Conservation (phyloP, 2,797 vertebrate genomes). For the Paedocypris micromegethes region DNA sequence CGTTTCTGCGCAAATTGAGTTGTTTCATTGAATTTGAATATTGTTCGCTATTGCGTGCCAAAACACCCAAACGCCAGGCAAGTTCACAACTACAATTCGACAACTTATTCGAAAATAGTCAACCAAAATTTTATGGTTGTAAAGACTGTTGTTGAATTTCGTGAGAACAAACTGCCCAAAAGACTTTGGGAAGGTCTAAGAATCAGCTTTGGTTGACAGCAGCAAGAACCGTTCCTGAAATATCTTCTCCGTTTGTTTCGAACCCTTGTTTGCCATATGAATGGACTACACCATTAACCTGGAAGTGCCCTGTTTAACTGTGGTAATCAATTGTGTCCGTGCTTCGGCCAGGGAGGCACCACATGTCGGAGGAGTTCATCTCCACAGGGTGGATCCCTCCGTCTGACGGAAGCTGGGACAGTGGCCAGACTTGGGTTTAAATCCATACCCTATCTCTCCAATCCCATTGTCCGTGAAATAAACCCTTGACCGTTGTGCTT, state of each 20-base stretch:
- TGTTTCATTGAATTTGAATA: too few species aligned
- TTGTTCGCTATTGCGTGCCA: too few species aligned
- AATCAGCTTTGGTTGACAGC: background rate
- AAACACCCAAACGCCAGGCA: too few species aligned
- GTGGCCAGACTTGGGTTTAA: constrained; percentile 54
- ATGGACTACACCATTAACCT: constrained; percentile 52
- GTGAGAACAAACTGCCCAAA: too few species aligned
- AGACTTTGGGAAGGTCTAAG: too few species aligned
- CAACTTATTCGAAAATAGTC: too few species aligned
- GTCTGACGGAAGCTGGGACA: constrained; percentile 58
- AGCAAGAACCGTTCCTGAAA: constrained; percentile 8
- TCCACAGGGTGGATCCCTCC: constrained; percentile 59
- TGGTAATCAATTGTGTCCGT: constrained; percentile 54
- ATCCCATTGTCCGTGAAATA: constrained; percentile 47
- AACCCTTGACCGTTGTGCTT: constrained; percentile 33
- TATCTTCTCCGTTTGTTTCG: constrained; percentile 12
- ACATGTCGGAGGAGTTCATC: constrained; percentile 61
- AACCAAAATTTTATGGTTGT: too few species aligned
- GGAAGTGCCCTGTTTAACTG: constrained; percentile 60
- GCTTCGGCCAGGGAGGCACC: constrained; percentile 56
- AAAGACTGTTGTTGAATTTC: too few species aligned
- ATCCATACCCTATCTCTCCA: constrained; percentile 47
- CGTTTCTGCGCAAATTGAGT: too few species aligned
- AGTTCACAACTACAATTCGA: too few species aligned
- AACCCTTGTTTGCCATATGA: constrained; percentile 46